Evolutionary conservation across 1,140 invertebrate species (phyloP).

Genomic region (Pentalonia nigronervosa): DNA sequence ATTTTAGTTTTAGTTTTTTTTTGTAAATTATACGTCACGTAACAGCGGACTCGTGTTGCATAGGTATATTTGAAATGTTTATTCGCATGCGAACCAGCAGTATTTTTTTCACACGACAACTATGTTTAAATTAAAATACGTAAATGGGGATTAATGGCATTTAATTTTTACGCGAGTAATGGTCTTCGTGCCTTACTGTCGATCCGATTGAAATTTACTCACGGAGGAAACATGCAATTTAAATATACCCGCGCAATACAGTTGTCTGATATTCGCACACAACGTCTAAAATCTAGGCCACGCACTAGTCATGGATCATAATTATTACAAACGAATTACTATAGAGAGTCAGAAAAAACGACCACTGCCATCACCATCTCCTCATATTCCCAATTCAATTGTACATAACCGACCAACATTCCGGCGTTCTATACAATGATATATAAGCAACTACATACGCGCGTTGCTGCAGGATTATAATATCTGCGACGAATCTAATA

Average conservation of each 20-base stretch:
- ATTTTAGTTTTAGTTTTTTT: not conserved
- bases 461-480: not conserved
- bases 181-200: not conserved
- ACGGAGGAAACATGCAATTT: conserved; percentile 34
- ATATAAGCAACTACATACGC: not conserved
- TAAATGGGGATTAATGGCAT: conserved; percentile 39
- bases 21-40: not conserved
- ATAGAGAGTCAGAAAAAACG: not conserved
- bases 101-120: conserved; percentile 24
- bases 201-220: conserved; percentile 42
- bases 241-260: not conserved
- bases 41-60: not conserved
- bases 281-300: conserved; percentile 18
- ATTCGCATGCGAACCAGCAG: conserved; percentile 23
- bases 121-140: conserved; percentile 34
- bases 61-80: not conserved
- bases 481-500: not conserved
- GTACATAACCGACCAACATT: not conserved
- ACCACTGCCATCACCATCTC: not conserved
- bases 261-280: not conserved
- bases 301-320: not conserved
- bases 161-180: not conserved
- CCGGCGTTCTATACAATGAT: not conserved
- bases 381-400: not conserved
- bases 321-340: conserved; percentile 20